Conservation (phyloP, 1,140 invertebrate species). For the Atta texana region DNA sequence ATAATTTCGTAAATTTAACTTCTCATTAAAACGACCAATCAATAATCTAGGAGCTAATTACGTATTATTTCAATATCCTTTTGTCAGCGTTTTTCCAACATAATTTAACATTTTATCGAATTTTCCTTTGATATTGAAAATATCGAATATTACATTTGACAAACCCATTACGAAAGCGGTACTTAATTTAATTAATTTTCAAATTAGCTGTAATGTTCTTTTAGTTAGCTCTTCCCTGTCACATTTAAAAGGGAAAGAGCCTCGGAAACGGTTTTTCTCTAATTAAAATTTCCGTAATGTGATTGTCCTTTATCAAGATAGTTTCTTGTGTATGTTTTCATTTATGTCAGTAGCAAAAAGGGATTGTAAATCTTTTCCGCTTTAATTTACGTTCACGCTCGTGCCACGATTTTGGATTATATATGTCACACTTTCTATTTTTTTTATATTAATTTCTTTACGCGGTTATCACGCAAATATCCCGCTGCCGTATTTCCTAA, state of each 20-base stretch:
- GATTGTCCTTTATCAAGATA: conserved; percentile 50
- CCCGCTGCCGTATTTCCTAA: conserved; percentile 18
- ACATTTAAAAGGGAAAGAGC: conserved; percentile 38
- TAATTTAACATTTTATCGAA: conserved; percentile 64
- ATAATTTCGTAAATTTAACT: conserved; percentile 61
- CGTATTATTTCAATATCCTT: conserved; percentile 61
- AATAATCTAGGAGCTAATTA: conserved; percentile 64
- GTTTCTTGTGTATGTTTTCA: conserved; percentile 48
- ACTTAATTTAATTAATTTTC: conserved; percentile 66
- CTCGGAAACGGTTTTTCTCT: conserved; percentile 45
- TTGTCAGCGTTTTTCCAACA: conserved; percentile 60
- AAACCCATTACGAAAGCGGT: conserved; percentile 61
- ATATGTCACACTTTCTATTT: conserved; percentile 1
- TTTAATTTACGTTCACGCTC: neutral
- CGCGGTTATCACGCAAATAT: conserved; percentile 35
- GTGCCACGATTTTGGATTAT: conserved; percentile 3
- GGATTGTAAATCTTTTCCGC: conserved; percentile 26
- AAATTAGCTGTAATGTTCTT: conserved; percentile 63
- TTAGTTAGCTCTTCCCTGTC: conserved; percentile 61
- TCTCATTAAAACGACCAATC: conserved; percentile 52
- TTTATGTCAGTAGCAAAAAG: conserved; percentile 27
- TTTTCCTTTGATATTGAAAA: conserved; percentile 65
- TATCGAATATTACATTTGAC: conserved; percentile 66
- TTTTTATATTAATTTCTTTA: conserved; percentile 22
- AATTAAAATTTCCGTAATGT: conserved; percentile 63